Base-by-base conservation (phyloP, 2,113 vertebrate species). In the Meleagris gallopavo region DNA sequence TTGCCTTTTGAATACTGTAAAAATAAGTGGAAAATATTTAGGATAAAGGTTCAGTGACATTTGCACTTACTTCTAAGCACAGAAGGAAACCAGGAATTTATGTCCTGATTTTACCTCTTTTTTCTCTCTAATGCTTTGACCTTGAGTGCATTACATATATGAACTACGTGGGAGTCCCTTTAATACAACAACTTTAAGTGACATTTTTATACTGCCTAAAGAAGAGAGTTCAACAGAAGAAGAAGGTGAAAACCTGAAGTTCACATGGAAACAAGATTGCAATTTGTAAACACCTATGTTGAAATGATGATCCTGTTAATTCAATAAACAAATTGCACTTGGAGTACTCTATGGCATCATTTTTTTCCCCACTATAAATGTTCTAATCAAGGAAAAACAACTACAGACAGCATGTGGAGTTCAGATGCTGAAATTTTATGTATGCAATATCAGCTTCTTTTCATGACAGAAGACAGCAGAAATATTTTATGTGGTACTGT, bases 361-460 rank as follows among this genome's bases (percentile, higher is more conserved):
- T 54, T 73, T 54, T 78, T 41, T 38, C 21, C 32, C 11, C 20
- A 36, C 6, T 2, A 69, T 10, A 90, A 86, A 62, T 75, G 54
- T 40, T 48, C 11, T 82, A 24, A 93, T 21, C 9, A 69, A 86
- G 83, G 34, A 64, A 83, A 79, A 87, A 54, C 2, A 83, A 22
- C 19, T 62, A 22, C 14, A 77, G 60, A 4, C 21, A 80, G 17
- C 64, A 83, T 60, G 10, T 79, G 57, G 50, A 36, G 9, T 79
- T 96, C 88, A 93, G 74, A 90, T 91, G 75, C 36, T 88, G 29
- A 5, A 87, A 67, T 70, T 76, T 86, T 93, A 62, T 73, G 70
- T 52, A 73, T 46, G 54, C 5, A 76, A 36, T 54, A 89, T 40
- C 45, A 84, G 22, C 30, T 76, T 72, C 25, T 81, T 90, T 86